These are phyloP conservation scores for Seira ritae DNA, from an alignment of 2,888 invertebrate species.

Conservation along the genomic window DNA sequence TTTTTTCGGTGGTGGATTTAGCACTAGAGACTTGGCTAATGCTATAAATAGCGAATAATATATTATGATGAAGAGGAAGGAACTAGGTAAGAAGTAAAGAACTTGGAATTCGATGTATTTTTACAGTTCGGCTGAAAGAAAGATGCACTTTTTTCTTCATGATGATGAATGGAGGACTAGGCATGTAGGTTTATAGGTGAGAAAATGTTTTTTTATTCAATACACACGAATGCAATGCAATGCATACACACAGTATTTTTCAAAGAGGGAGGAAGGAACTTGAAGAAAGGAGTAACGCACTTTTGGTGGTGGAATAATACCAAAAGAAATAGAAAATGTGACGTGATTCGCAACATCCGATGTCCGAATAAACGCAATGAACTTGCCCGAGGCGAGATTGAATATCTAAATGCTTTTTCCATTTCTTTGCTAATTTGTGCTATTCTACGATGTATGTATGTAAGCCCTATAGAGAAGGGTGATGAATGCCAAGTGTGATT, in stretches of 20 bases:
- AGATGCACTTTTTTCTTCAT: too few relatives aligned
- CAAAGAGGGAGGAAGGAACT: too few relatives aligned
- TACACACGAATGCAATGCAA: slow-evolving; percentile 36
- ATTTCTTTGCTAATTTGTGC: background rate
- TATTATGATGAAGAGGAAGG: slow-evolving; percentile 11
- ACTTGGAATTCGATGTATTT: too few relatives aligned
- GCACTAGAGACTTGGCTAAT: too few relatives aligned
- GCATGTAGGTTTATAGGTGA: slow-evolving; percentile 73
- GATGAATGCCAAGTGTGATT: too few relatives aligned
- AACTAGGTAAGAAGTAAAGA: background rate
- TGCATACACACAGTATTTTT: slow-evolving; percentile 2
- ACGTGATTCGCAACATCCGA: background rate
- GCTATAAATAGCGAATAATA: background rate
- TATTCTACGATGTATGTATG: background rate
- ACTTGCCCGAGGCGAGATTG: background rate
- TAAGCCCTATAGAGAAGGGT: too few relatives aligned
- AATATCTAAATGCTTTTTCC: background rate
- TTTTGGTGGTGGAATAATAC: slow-evolving; percentile 14
- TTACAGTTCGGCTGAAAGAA: background rate
- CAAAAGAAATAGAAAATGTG: background rate
- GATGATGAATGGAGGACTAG: slow-evolving; percentile 67
- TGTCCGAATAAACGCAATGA: too few relatives aligned
- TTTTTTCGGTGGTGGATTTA: too few relatives aligned
- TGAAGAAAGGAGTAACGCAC: slow-evolving; percentile 3
- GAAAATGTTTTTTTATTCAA: slow-evolving; percentile 42